Percentiles rank a stretch among this genome's conserved stretches.
Conservation (phyloP, 2,797 vertebrate genomes). For the Urocyon cinereoargenteus region DNA sequence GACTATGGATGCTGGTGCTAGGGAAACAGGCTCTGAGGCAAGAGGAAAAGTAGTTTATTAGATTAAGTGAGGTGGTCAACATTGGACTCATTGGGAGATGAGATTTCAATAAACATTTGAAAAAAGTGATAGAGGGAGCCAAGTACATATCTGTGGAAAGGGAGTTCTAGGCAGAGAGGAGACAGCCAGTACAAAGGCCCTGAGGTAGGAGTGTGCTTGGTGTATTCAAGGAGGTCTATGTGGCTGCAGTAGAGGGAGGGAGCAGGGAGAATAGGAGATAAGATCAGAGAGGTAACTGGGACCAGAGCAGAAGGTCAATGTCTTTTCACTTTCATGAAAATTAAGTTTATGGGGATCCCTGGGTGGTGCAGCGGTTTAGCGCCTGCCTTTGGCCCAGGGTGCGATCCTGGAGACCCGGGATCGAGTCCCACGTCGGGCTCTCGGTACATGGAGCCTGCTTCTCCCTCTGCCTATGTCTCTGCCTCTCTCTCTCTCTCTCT, state of each 20-base stretch:
- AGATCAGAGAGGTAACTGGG: background rate
- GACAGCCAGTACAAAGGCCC: background rate
- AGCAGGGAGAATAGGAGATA: background rate
- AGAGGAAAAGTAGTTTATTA: background rate
- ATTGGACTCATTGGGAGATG: background rate
- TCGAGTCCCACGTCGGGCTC: too few relatives aligned
- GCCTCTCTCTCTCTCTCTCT: too few relatives aligned
- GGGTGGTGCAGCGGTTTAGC: too few relatives aligned
- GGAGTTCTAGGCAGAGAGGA: background rate
- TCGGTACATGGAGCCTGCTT: too few relatives aligned
- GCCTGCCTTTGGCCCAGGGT: too few relatives aligned
- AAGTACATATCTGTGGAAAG: background rate
- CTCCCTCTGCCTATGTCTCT: too few relatives aligned
- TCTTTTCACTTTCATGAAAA: slow-evolving; percentile 14
- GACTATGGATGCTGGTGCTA: background rate
- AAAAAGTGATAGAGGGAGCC: background rate
- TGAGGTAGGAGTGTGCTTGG: background rate
- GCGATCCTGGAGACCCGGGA: too few relatives aligned
- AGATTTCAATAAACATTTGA: background rate
- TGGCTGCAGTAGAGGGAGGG: background rate
- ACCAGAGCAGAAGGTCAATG: background rate
- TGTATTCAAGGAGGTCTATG: background rate
- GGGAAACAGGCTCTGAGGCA: background rate
- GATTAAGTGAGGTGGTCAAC: background rate
- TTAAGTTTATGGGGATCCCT: background rate